Conservation (phyloP, 2,888 invertebrate genomes). For the Cheiracanthium punctorium region DNA sequence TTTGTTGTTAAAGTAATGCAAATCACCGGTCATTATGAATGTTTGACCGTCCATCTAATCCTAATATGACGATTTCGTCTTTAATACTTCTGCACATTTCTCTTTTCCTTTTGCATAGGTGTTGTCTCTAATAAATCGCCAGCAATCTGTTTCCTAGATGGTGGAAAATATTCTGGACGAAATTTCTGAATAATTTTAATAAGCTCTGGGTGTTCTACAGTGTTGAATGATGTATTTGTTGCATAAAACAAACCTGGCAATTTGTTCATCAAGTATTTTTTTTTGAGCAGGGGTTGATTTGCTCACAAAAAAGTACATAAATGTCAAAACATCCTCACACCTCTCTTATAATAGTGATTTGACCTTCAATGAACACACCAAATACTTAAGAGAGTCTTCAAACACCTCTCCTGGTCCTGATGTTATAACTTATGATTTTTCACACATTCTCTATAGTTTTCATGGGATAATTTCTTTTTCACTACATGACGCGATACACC, state of each 20-base stretch:
- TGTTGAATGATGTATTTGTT: neutral
- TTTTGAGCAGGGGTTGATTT: neutral
- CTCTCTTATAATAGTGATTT: too few relatives aligned
- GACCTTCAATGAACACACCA: too few relatives aligned
- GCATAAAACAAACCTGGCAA: neutral
- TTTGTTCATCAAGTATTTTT: neutral
- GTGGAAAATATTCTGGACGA: neutral
- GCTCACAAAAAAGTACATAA: neutral
- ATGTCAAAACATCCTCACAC: too few relatives aligned
- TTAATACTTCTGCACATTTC: too few relatives aligned
- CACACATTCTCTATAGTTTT: too few relatives aligned
- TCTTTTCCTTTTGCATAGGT: too few relatives aligned
- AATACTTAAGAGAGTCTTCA: too few relatives aligned
- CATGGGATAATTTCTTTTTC: too few relatives aligned
- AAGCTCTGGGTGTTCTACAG: neutral
- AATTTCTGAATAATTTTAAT: neutral
- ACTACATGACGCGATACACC: too few relatives aligned
- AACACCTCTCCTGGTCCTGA: too few relatives aligned
- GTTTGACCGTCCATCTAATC: constrained; percentile 1
- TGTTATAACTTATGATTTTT: too few relatives aligned
- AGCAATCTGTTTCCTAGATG: neutral
- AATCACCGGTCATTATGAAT: neutral
- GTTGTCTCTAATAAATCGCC: neutral
- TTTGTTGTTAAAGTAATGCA: neutral
- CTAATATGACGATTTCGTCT: neutral